These are phyloP conservation scores for Xestoiulus laeticollis DNA, from an alignment of 2,888 invertebrate genomes.

Conservation along the genomic window DNA sequence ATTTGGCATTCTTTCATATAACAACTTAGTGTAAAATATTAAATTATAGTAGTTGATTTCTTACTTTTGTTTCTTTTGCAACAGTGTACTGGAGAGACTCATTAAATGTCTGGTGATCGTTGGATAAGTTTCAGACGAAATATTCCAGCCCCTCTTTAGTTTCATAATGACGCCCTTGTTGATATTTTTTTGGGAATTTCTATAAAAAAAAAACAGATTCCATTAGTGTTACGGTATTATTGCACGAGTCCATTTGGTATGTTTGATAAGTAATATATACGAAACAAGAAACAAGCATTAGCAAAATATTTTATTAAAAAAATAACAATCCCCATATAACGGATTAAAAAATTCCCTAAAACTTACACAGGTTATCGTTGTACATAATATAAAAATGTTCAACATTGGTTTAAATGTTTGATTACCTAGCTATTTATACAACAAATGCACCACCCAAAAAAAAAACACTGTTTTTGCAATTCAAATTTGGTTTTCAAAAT, in stretches of 20 bases:
- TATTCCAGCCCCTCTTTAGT: constrained; percentile 12
- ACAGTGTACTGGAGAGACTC: constrained; percentile 10
- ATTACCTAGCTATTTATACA: neutral
- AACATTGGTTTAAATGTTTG: neutral
- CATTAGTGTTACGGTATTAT: neutral
- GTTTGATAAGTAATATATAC: neutral
- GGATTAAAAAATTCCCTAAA: neutral
- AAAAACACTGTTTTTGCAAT: neutral
- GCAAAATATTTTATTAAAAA: neutral
- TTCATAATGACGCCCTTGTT: constrained; percentile 25
- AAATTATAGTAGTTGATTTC: neutral
- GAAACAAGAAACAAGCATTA: neutral
- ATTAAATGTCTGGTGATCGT: constrained; percentile 28
- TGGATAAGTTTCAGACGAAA: constrained; percentile 40
- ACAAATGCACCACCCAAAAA: neutral
- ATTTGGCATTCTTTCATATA: neutral
- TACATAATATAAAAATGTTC: neutral
- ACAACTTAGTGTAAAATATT: neutral
- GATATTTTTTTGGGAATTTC: constrained; percentile 5
- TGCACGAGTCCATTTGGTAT: neutral
- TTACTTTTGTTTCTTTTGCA: constrained; percentile 44
- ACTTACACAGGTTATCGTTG: neutral
- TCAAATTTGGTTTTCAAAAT: neutral
- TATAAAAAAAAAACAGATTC: neutral
- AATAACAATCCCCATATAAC: neutral